A percentile compares a stretch with the other conserved stretches of the same genome.
These are phyloP conservation scores for Jaculus jaculus DNA, from an alignment of 2,113 vertebrate genomes.

Conservation along the genomic window DNA sequence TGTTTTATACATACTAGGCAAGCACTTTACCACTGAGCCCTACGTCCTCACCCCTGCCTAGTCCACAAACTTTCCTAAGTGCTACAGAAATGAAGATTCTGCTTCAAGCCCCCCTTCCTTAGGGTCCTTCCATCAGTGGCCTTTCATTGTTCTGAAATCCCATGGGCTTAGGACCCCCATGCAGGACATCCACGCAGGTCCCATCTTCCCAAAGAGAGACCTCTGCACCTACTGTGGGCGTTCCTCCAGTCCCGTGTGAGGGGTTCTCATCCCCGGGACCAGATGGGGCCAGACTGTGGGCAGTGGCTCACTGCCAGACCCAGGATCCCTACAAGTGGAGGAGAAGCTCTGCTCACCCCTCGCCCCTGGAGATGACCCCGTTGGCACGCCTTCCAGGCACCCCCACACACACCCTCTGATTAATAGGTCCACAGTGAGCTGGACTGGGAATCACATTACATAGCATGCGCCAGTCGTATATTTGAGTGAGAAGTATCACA, in stretches of 20 bases:
- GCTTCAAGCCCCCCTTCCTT: background rate
- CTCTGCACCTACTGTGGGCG: background rate
- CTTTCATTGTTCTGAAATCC: background rate
- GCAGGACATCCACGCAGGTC: background rate
- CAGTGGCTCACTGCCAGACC: background rate
- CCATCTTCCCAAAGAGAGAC: background rate
- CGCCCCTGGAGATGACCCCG: conserved; percentile 37
- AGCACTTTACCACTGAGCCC: background rate
- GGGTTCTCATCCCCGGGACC: accelerated
- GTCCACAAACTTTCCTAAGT: background rate
- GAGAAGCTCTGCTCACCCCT: conserved; percentile 31
- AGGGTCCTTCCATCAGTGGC: background rate
- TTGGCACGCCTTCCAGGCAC: background rate
- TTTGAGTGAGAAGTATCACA: conserved; percentile 66
- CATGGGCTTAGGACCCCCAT: background rate
- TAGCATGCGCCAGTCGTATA: conserved; percentile 55
- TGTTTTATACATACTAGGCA: background rate
- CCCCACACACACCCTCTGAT: conserved; percentile 27
- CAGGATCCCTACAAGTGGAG: background rate
- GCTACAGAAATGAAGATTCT: background rate
- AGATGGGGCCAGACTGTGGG: accelerated
- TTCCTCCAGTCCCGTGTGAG: background rate
- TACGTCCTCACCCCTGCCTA: no score
- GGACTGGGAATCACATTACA: conserved; percentile 67
- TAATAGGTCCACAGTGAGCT: conserved; percentile 62